Base-by-base conservation (phyloP, 2,888 invertebrate genomes). In the Lottia gigantea region DNA sequence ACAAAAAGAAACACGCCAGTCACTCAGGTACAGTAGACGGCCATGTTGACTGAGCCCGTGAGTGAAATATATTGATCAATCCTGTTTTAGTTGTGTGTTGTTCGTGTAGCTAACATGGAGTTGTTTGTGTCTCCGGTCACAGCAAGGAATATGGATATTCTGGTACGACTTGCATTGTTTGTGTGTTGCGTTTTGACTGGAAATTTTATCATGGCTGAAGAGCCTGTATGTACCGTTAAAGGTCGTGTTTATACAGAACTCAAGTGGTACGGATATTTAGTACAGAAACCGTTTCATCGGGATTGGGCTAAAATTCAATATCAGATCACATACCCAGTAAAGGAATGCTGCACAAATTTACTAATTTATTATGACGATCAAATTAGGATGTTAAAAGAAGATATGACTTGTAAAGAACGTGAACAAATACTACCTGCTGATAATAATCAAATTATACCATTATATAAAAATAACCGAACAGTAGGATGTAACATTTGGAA, bases 331-430 rank as follows among this genome's bases (percentile, higher is more conserved):
- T 85, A 83, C 73, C 85, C 85, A 0, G 80, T 81, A 19, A 75
- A 76, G 8, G 83, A 85, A 66, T 84, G 85, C 69, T 84, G 83
- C 55, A 80, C 81, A 6, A 82, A 80, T 64, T 70, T 85, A 67
- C 73, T 85, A 19, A 83, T 85, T 12, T 85, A 85, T 67, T 85
- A 85, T 73, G 85, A 85, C 55, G 85, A 83, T 66, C 85, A 85
- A 71, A 80, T 84, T 47, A 70, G 78, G 2, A 71, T 78, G 45
- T 65, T 85, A 8, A 78, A 76, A 8, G 76, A 78, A 19, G 76
- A 76, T 23, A 84, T 83, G 83, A 77, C 80, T 0, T 85, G 85
- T 71, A 66, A 76, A 47, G 79, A 85, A 74, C 71, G 85, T 16
- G 76, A 80, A 69, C 68, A 68, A 8, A 74, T 84, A 23, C 76